These are phyloP conservation scores for Glaucidium brasilianum DNA, from an alignment of 2,113 vertebrate species.

Conservation along the genomic window DNA sequence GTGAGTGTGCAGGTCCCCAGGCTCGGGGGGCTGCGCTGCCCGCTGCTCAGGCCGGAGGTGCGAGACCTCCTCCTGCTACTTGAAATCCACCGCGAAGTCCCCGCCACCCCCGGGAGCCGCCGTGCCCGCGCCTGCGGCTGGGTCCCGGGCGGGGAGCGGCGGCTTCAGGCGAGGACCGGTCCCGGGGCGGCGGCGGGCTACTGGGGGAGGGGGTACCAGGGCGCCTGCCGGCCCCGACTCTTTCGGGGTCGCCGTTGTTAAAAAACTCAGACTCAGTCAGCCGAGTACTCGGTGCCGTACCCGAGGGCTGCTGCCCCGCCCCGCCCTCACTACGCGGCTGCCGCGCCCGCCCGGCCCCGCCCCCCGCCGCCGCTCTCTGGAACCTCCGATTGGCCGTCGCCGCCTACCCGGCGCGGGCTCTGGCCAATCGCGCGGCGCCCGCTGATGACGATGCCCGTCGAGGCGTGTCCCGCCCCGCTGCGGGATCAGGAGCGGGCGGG, in stretches of 20 bases:
- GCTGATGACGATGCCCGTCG: not conserved
- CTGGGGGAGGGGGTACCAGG: too few species aligned
- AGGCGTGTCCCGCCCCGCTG: not conserved
- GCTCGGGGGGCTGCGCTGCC: not conserved
- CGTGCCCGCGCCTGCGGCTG: not conserved
- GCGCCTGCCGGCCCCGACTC: too few species aligned
- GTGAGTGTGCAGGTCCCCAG: not conserved
- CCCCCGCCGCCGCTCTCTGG: not conserved
- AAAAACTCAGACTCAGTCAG: not conserved
- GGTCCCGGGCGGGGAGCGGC: too few species aligned
- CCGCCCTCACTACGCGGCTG: not conserved
- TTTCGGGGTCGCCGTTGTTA: not conserved
- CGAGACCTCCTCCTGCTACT: not conserved
- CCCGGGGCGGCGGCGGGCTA: not conserved
- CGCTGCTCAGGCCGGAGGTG: too few species aligned
- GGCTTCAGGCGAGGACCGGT: not conserved
- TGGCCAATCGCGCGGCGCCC: not conserved
- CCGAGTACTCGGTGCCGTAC: too few species aligned
- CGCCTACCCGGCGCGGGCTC: not conserved
- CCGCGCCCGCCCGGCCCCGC: not conserved
- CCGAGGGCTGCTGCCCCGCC: too few species aligned
- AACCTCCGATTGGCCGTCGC: not conserved
- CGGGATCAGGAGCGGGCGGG: too few species aligned
- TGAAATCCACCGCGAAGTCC: accelerated
- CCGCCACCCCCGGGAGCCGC: accelerated